Evolutionary conservation across 2,797 vertebrate species (phyloP).

Genomic region (Dromococcyx pavoninus): DNA sequence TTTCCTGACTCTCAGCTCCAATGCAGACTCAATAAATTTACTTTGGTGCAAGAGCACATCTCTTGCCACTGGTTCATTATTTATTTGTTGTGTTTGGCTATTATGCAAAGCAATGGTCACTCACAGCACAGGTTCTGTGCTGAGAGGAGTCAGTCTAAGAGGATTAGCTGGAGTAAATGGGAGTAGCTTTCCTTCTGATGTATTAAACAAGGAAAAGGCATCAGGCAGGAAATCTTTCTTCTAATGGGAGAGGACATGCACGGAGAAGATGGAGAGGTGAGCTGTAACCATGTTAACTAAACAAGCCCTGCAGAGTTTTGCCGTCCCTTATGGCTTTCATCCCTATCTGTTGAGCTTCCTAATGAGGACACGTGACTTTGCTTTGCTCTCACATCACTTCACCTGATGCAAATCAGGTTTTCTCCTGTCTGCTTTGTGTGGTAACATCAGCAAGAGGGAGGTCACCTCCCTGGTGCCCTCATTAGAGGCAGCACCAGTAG

Average conservation of each 20-base stretch:
- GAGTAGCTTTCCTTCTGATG: background rate
- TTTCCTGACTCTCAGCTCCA: background rate
- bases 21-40: background rate
- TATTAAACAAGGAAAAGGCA: background rate
- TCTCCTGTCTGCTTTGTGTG: background rate
- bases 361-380: background rate
- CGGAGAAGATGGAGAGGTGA: background rate
- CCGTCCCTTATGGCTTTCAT: background rate
- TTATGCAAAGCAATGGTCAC: background rate
- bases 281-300: background rate
- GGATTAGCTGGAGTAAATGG: background rate
- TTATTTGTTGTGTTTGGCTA: background rate
- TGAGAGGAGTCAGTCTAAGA: background rate
- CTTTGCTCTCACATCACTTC: background rate
- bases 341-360: constrained; percentile 8
- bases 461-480: background rate
- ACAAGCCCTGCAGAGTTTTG: background rate
- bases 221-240: background rate
- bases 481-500: background rate
- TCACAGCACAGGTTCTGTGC: background rate
- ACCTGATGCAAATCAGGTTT: background rate
- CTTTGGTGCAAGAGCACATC: background rate
- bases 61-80: background rate
- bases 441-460: background rate
- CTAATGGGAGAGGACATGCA: background rate